Evolutionary conservation across 2,797 vertebrate species (phyloP), one percentile per base, ranked within the genome.

Genomic region (Muscicapa comitata): DNA sequence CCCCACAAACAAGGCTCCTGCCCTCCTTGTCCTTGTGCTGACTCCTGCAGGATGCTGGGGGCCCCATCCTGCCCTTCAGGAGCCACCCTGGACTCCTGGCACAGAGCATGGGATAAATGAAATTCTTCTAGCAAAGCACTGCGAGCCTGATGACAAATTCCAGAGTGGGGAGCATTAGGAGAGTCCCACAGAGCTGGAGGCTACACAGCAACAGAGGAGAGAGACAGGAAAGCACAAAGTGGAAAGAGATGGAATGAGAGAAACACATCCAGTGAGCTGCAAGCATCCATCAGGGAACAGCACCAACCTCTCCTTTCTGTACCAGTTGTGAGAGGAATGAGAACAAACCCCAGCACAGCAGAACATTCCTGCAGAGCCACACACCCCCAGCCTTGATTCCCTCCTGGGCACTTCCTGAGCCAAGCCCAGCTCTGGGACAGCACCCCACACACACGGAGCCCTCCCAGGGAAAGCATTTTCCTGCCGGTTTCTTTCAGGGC

Each of bases 281-380:
- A 10, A 16, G n/a, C 55, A 26, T 71, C 61, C 82, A 9, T 35
- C 61, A 55, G 4, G 20, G 45, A 35, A 3, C 2, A 23, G 4
- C 88, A 35, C 9, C 93, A 51, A 48, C 6, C 37, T 5, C 72
- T 74, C 33, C 10, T 18, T 3, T 40, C 23, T 16, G 19, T 9
- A 6, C 14, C 2, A 6, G 33, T 6, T 17, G 50, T 1, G 35
- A 47, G 45, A 45, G 4, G 11, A 70, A 7, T 1, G 8, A 37
- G 24, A 50, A 31, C 3, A 47, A 62, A 26, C 1, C 17, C 6
- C 37, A 86, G 9, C 14, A 20, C 13, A 37, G 40, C 20, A 42
- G 19, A 38, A 9, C 0, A 6, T 13, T 18, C 81, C 4, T 29
- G 43, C 68, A 59, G 11, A 77, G 19, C 31, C 50, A 40, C 45